phyloP scores from a whole-genome alignment of 2,888 invertebrate genomes.

The Nysson spinosus region DNA sequence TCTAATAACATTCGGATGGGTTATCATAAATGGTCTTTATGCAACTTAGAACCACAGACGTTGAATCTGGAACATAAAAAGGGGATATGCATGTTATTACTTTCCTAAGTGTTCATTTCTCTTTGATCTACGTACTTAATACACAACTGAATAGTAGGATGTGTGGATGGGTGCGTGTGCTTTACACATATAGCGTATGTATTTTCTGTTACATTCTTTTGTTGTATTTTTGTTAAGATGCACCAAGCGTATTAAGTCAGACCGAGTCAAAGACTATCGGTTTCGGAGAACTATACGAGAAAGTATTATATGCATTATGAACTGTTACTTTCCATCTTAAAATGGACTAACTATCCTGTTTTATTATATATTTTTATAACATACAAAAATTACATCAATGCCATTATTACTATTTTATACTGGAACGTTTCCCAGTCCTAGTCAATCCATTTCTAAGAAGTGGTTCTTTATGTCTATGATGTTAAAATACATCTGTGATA shows the following conservation, averaged over 20 bases:
- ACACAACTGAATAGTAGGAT: slow-evolving; percentile 19
- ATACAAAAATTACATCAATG: neutral
- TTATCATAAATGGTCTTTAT: no score
- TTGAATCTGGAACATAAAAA: neutral
- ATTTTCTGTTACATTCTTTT: slow-evolving; percentile 44
- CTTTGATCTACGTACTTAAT: neutral
- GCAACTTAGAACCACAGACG: no score
- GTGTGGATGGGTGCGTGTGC: slow-evolving; percentile 35
- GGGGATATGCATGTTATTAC: slow-evolving; percentile 16
- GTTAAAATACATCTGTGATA: no score
- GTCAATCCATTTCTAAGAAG: neutral
- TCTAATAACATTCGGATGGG: no score
- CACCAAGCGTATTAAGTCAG: slow-evolving; percentile 5
- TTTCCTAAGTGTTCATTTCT: slow-evolving; percentile 22
- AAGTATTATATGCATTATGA: neutral
- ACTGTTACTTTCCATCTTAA: neutral
- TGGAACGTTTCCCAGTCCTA: no score
- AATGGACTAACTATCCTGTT: neutral
- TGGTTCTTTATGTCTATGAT: neutral
- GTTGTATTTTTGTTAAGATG: slow-evolving; percentile 36
- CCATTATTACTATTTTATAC: neutral
- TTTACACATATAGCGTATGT: slow-evolving; percentile 32
- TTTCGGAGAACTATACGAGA: neutral
- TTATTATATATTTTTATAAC: neutral
- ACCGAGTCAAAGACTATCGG: slow-evolving; percentile 1